phyloP scores from a whole-genome alignment of 2,888 invertebrate genomes.

The Aporophyla lueneburgensis region DNA sequence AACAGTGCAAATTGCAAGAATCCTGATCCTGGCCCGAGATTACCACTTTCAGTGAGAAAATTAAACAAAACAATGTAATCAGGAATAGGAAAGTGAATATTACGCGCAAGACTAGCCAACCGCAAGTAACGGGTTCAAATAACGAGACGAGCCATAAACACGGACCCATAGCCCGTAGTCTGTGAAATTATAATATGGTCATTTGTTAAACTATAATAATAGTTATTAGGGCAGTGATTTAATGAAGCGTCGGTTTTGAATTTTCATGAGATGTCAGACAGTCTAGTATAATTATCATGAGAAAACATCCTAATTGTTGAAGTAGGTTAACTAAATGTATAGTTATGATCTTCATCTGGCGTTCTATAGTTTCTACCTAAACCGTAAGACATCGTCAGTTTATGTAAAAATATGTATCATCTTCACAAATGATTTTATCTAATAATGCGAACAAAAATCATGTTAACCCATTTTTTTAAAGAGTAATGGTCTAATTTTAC shows the following conservation, averaged over 20 bases:
- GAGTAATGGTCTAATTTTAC: neutral
- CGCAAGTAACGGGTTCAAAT: constrained; percentile 53
- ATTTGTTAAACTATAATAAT: constrained; percentile 55
- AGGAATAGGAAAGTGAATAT: constrained; percentile 56
- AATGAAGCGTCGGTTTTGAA: constrained; percentile 20
- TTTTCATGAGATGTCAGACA: constrained; percentile 6
- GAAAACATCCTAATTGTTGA: neutral
- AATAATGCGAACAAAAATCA: neutral
- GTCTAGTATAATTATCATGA: neutral
- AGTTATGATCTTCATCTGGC: too few species aligned
- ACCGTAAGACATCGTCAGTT: too few species aligned
- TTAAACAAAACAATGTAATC: constrained; percentile 50
- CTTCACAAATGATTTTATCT: neutral
- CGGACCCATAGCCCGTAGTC: constrained; percentile 6
- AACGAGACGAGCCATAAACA: constrained; percentile 30
- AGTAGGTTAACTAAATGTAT: too few species aligned
- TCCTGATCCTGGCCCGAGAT: constrained; percentile 5
- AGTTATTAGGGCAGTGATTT: constrained; percentile 48
- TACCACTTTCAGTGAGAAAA: constrained; percentile 28
- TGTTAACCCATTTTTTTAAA: too few species aligned
- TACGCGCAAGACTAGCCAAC: constrained; percentile 53
- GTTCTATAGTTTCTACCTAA: too few species aligned
- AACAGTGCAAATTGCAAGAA: constrained; percentile 7
- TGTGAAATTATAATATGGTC: constrained; percentile 36
- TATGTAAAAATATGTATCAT: too few species aligned